Percentiles rank a stretch among this genome's conserved stretches.
phyloP scores from a whole-genome alignment of 2,113 vertebrate species.

The Hypanus sabinus region DNA sequence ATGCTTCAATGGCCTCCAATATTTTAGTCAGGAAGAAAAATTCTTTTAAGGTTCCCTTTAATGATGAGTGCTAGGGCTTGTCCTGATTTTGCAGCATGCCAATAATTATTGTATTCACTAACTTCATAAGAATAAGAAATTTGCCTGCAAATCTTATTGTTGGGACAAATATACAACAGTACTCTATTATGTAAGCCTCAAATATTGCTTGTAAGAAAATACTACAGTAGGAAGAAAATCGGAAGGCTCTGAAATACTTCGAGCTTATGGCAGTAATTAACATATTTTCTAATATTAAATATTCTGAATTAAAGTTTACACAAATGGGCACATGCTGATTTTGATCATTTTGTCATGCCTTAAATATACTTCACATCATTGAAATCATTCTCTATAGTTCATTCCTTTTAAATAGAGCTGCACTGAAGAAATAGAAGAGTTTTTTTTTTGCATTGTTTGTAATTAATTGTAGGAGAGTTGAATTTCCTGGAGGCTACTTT shows the following conservation, averaged over 20 bases:
- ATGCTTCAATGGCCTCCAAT: not conserved
- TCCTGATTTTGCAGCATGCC: not conserved
- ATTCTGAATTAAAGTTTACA: not conserved
- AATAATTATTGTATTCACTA: not conserved
- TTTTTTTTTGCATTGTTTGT: not conserved
- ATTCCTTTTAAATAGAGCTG: not conserved
- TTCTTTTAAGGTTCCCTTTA: not conserved
- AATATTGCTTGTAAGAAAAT: not conserved
- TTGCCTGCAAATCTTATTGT: not conserved
- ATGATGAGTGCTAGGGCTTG: not conserved
- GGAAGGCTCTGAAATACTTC: not conserved
- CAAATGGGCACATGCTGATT: not conserved
- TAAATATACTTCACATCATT: not conserved
- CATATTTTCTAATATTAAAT: not conserved
- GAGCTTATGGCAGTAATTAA: not conserved
- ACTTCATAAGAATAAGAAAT: not conserved
- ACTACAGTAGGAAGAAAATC: not conserved
- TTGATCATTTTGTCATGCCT: not conserved
- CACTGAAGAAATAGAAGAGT: not conserved
- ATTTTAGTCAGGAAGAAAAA: not conserved
- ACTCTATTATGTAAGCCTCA: not conserved
- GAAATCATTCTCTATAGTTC: not conserved
- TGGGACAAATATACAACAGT: slow-evolving; percentile 3
- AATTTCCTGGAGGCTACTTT: not conserved
- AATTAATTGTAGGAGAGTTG: not conserved